Evolutionary conservation across 1,140 invertebrate genomes (phyloP).

Genomic region (Brachionus manjavacas): DNA sequence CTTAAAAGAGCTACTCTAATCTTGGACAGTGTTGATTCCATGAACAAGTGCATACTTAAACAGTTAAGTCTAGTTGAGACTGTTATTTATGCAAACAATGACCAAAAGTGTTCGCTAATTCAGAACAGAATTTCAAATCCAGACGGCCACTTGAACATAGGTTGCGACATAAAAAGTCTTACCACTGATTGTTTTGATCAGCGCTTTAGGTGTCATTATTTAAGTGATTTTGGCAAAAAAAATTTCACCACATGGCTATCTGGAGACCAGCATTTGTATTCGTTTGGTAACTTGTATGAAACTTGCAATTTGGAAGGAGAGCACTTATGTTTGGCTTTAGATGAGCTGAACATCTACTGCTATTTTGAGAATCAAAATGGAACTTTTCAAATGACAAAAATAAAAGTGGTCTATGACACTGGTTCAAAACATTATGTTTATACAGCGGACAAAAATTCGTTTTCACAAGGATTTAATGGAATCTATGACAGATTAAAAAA

Average conservation of each 20-base stretch:
- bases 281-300: background rate
- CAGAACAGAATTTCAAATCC: background rate
- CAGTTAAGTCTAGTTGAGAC: background rate
- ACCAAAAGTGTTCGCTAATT: background rate
- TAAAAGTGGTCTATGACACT: background rate
- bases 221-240: background rate
- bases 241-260: background rate
- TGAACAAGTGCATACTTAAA: slow-evolving; percentile 11
- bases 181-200: background rate
- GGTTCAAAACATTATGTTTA: background rate
- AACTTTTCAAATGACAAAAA: background rate
- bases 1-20: background rate
- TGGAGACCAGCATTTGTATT: background rate
- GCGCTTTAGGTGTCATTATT: background rate
- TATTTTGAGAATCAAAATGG: background rate
- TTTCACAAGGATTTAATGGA: background rate
- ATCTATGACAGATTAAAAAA: background rate
- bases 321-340: background rate
- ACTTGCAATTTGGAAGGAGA: background rate
- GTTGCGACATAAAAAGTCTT: background rate
- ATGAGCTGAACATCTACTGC: background rate
- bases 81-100: background rate
- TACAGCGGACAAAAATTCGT: background rate
- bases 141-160: background rate
- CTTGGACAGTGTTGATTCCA: background rate